Evolutionary conservation across 2,797 vertebrate species (phyloP), one percentile per base, ranked within the genome.

Genomic region (Manis pentadactyla): DNA sequence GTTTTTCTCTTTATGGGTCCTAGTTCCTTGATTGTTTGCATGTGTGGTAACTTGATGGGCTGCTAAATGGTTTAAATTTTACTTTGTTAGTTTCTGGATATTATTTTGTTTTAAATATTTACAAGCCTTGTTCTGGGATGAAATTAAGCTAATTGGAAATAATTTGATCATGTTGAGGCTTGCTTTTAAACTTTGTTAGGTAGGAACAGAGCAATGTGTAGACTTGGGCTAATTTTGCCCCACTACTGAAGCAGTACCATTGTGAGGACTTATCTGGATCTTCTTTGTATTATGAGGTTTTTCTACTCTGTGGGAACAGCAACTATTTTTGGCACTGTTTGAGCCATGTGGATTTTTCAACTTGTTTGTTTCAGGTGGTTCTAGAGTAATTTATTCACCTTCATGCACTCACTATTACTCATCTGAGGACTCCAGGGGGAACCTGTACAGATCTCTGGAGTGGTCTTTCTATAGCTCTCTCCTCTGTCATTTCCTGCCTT

Each of bases 351-450:
- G 31, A 61, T 78, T 84, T 68, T 95, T 63, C 25, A 3, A 55
- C 15, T 71, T 83, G 23, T 87, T 87, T 95, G 53, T 88, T 93
- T 93, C 34, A 71, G 71, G 71, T 71, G 37, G 34, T 84, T 93
- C 51, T 95, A 87, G 59, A 51, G 7, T 83, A 77, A 37, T 77
- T 77, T 78, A 19, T 85, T 78, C 19, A 55, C 37, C 71, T 78
- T 66, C 34, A 29, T 34, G 37, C 42, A 46, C 34, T 88, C 27
- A 37, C 34, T 92, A 34, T 83, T 93, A 69, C 0, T 75, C 37
- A 51, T 69, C 29, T 88, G 90, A 82, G 13, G 49, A 95, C 77
- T 74, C 49, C 66, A 66, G 59, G 25, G 82, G 42, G 46, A 46
- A n/a, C 53, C 18, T 74, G 25, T 86, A 64, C 15, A 74, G 23